phyloP scores from a whole-genome alignment of 2,797 vertebrate genomes.

The Monodelphis domestica region DNA sequence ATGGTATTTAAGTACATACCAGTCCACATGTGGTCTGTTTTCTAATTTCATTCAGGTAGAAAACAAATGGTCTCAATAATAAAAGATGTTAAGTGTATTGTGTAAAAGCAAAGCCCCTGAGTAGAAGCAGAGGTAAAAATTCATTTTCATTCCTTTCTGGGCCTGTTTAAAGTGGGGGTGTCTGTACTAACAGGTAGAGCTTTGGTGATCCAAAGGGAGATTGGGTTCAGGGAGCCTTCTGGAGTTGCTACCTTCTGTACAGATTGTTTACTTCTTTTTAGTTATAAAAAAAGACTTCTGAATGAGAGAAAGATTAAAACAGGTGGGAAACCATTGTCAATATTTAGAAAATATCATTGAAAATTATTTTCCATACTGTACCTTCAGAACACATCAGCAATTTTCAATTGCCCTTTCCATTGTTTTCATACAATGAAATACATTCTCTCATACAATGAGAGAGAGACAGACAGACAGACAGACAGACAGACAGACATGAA shows the following conservation, averaged over 20 bases:
- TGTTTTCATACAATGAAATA: no score
- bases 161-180: not conserved
- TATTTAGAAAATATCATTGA: not conserved
- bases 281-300: not conserved
- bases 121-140: not conserved
- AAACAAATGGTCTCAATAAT: not conserved
- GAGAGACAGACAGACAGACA: no score
- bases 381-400: not conserved
- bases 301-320: not conserved
- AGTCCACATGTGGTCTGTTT: not conserved
- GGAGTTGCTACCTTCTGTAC: not conserved
- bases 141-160: not conserved
- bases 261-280: not conserved
- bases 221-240: not conserved
- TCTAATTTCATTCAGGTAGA: not conserved
- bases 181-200: not conserved
- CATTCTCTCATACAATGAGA: no score
- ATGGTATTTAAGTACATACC: constrained; percentile 38
- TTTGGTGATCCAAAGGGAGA: not conserved
- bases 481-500: no score
- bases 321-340: not conserved
- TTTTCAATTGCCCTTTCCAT: not conserved
- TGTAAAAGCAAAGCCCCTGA: not conserved
- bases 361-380: not conserved
- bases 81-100: not conserved